Percentiles rank a stretch among this genome's conserved stretches.
These are phyloP conservation scores for Oscheius sp. DNA, from an alignment of 2,888 invertebrate species.

Conservation along the genomic window DNA sequence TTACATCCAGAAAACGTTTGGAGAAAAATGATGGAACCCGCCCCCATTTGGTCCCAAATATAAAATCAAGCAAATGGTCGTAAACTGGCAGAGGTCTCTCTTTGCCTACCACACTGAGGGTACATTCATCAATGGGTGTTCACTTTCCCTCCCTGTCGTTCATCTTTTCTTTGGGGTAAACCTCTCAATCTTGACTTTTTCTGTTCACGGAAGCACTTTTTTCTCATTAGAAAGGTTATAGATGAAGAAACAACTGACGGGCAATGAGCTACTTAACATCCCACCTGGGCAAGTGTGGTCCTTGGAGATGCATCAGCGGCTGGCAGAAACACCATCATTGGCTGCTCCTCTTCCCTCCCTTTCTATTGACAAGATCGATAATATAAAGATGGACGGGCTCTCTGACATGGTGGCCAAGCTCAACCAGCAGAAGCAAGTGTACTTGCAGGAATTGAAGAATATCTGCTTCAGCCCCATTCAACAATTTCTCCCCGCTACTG, in stretches of 20 bases:
- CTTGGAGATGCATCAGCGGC: not conserved
- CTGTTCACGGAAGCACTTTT: not conserved
- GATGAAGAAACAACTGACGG: conserved; percentile 7
- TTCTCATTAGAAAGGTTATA: conserved; percentile 7
- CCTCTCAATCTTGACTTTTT: not conserved
- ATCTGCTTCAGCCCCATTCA: not conserved
- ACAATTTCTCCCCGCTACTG: not conserved
- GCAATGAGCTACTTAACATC: conserved; percentile 1
- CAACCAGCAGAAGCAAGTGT: not conserved
- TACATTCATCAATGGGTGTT: no score
- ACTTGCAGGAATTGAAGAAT: not conserved
- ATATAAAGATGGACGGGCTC: not conserved
- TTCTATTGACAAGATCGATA: not conserved
- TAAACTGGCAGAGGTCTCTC: no score
- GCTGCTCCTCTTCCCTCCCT: not conserved
- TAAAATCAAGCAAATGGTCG: conserved; percentile 4
- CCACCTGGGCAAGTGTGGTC: conserved; percentile 24
- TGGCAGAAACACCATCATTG: not conserved
- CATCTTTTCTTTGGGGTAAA: no score
- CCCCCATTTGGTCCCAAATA: not conserved
- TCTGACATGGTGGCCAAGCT: not conserved
- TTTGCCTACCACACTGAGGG: no score
- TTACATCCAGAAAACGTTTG: no score
- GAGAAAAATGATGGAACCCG: no score
- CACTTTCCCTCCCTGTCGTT: no score